phyloP scores from a whole-genome alignment of 1,140 invertebrate species.

The Camponotus vicinus region DNA sequence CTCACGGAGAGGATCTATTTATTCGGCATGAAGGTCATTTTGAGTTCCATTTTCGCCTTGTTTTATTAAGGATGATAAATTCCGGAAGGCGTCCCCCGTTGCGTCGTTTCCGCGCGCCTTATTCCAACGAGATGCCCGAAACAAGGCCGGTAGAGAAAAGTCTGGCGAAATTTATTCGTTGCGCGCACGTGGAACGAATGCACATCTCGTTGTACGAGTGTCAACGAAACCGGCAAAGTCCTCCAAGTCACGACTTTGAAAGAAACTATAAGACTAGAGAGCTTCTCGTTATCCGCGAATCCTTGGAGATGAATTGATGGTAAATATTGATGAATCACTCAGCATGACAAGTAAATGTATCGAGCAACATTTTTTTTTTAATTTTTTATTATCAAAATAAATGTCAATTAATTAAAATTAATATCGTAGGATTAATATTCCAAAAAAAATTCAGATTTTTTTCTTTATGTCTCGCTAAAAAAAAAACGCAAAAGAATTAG shows the following conservation, averaged over 20 bases:
- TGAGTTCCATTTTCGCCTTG: conserved; percentile 30
- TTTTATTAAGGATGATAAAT: conserved; percentile 64
- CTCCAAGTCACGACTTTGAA: conserved; percentile 38
- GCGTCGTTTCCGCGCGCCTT: conserved; percentile 65
- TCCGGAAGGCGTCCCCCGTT: conserved; percentile 31
- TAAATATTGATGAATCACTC: neutral
- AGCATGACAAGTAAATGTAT: neutral
- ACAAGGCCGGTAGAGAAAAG: conserved; percentile 13
- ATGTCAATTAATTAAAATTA: neutral
- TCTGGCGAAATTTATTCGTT: conserved; percentile 66
- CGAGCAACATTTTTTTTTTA: neutral
- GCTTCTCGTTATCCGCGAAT: neutral
- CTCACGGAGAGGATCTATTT: conserved; percentile 32
- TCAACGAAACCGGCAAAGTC: conserved; percentile 49
- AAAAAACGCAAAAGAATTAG: neutral
- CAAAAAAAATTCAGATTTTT: neutral
- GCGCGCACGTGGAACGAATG: conserved; percentile 30
- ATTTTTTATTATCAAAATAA: neutral
- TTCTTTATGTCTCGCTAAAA: neutral
- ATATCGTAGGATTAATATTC: conserved; percentile 1
- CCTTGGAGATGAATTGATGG: neutral
- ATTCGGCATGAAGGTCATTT: conserved; percentile 38
- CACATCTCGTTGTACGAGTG: conserved; percentile 45
- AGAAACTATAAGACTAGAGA: conserved; percentile 20
- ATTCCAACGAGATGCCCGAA: conserved; percentile 46